phyloP scores from a whole-genome alignment of 2,888 invertebrate species.

The Drosophila multiciliata region DNA sequence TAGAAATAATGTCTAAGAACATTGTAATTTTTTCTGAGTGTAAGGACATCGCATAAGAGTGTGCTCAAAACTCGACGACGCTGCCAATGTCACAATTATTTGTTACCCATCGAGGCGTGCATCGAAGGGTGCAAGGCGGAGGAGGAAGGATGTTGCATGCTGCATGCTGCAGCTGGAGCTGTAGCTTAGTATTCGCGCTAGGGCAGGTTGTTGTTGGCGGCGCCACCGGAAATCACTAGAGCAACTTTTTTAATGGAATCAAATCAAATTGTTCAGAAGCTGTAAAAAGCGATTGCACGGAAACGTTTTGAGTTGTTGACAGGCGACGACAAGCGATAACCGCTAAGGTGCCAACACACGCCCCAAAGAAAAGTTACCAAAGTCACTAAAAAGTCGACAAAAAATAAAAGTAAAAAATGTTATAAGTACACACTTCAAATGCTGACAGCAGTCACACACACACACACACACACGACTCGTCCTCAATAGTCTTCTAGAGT shows the following conservation, averaged over 20 bases:
- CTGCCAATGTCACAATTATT: slow-evolving; percentile 79
- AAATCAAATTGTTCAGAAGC: slow-evolving; percentile 81
- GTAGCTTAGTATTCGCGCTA: slow-evolving; percentile 49
- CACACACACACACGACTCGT: slow-evolving; percentile 35
- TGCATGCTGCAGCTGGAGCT: slow-evolving; percentile 55
- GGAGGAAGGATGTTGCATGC: slow-evolving; percentile 18
- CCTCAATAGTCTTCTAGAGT: slow-evolving; percentile 73
- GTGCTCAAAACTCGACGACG: slow-evolving; percentile 66
- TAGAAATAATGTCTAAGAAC: background rate
- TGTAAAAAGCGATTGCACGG: slow-evolving; percentile 82
- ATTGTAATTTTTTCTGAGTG: background rate
- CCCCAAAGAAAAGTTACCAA: slow-evolving; percentile 68
- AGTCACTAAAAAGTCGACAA: slow-evolving; percentile 60
- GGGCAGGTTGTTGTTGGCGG: slow-evolving; percentile 23
- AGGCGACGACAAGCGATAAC: slow-evolving; percentile 64
- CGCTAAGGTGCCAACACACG: slow-evolving; percentile 73
- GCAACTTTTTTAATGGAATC: slow-evolving; percentile 81
- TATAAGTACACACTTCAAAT: slow-evolving; percentile 75
- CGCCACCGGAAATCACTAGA: slow-evolving; percentile 74
- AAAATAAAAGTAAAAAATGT: slow-evolving; percentile 33
- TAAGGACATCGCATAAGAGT: slow-evolving; percentile 60
- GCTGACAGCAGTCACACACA: slow-evolving; percentile 49
- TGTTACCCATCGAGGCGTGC: slow-evolving; percentile 40
- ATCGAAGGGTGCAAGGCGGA: slow-evolving; percentile 2
- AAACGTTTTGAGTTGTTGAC: slow-evolving; percentile 81